Base-by-base conservation (phyloP, 1,140 invertebrate species). In the Lycorma delicatula region DNA sequence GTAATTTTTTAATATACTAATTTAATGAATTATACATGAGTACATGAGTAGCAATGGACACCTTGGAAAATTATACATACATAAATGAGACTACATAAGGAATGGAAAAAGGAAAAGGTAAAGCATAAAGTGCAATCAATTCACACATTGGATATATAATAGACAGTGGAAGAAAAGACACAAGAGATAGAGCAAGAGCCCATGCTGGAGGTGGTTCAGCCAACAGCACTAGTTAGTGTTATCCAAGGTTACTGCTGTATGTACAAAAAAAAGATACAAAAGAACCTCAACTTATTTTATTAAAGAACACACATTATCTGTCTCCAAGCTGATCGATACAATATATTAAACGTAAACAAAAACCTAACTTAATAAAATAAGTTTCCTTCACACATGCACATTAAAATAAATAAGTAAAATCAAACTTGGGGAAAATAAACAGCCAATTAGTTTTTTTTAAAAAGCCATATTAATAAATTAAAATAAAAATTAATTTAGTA, bases 161-260 rank as follows among this genome's bases (percentile, higher is more conserved):
- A 29, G 27, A 51, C 49, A 51, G 49, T 27, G 22, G 25, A 28
- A 49, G 29, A 29, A 25, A 27, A 28, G 27, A 51, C 28, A 51
- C 28, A 25, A 38, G 49, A 27, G 29, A 25, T 27, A 51, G 49
- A 51, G 49, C 49, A 11, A 12, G 23, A 51, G 49, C 26, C 23
- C 49, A 51, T 51, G 49, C 49, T 51, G 29, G 26, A 29, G 28
- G 23, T n/a, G 26, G 23, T 51, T 51, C 49, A 51, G 49, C 49
- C 49, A 51, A 51, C 49, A 51, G 49, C 49, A 20, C 49, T 51
- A 38, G 36, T 3, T 5, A 38, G 36, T 38, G 3, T 38, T 3
- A n/a, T 38, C 13, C 3, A 3, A 38, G 3, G 3, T 38, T 38
- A n/a, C 18, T 13, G 3, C 12, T 38, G 13, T 13, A 12, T 38